Percentiles rank a stretch among this genome's conserved stretches.
Conservation (phyloP, 2,888 invertebrate genomes). For the Punctoribates punctum region DNA sequence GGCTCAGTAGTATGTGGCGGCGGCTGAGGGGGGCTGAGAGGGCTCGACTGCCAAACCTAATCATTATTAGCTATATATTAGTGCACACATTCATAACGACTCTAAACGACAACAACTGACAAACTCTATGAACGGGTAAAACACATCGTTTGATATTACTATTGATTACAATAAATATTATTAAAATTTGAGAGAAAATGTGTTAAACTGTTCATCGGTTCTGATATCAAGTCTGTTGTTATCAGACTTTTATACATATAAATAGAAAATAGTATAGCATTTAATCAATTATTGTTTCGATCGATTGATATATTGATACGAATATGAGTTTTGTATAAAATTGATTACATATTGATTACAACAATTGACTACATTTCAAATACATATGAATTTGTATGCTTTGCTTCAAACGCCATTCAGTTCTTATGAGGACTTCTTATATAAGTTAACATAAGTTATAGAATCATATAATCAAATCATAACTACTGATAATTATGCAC, state of each 20-base stretch:
- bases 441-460: constrained; percentile 24
- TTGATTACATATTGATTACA: neutral
- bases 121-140: constrained; percentile 26
- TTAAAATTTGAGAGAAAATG: too few relatives aligned
- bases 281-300: constrained; percentile 3
- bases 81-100: constrained; percentile 20
- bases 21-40: neutral
- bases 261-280: constrained; percentile 19
- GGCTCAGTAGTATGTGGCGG: constrained; percentile 48
- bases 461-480: constrained; percentile 22
- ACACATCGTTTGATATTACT: constrained; percentile 7
- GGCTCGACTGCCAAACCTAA: neutral
- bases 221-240: neutral
- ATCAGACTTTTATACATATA: neutral
- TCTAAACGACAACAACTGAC: constrained; percentile 6
- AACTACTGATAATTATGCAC: constrained; percentile 14
- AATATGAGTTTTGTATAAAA: constrained; percentile 17
- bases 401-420: neutral
- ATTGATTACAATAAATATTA: too few relatives aligned
- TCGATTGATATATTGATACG: constrained; percentile 10
- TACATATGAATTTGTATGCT: constrained; percentile 11
- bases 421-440: neutral
- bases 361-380: neutral
- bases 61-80: constrained; percentile 32
- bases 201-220: too few relatives aligned